These are phyloP conservation scores for Diadema setosum DNA, from an alignment of 35 echinoderm and acorn worm genomes.

Conservation along the genomic window DNA sequence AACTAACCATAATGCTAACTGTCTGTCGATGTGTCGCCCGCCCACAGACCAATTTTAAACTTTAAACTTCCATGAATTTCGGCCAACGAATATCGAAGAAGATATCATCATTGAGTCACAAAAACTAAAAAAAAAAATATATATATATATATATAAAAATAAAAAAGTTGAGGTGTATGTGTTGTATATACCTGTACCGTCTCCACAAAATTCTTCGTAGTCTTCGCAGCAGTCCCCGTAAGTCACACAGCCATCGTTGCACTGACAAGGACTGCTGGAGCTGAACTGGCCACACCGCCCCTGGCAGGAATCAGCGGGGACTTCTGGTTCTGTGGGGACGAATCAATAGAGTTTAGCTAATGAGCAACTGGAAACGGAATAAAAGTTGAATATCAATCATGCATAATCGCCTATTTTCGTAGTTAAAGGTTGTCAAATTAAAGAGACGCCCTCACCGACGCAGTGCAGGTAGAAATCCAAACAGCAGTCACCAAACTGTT, in stretches of 20 bases:
- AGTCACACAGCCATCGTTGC: not conserved
- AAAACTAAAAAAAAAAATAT: too few species aligned
- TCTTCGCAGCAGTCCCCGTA: constrained; percentile 37
- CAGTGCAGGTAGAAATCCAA: not conserved
- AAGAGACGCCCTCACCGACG: not conserved
- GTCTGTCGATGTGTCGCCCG: too few species aligned
- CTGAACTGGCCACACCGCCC: not conserved
- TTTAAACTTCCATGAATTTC: too few species aligned
- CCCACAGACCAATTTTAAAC: too few species aligned
- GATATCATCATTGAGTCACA: too few species aligned
- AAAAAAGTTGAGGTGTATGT: too few species aligned
- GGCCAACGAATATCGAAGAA: too few species aligned
- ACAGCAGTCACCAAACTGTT: not conserved
- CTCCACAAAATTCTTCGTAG: constrained; percentile 19
- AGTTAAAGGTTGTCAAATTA: not conserved
- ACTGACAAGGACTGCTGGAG: not conserved
- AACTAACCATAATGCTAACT: too few species aligned
- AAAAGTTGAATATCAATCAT: too few species aligned
- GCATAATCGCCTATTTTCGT: too few species aligned
- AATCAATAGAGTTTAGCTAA: not conserved
- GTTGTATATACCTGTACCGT: too few species aligned
- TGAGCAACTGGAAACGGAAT: not conserved
- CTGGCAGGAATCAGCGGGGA: not conserved
- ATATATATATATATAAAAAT: too few species aligned
- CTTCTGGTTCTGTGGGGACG: not conserved